Evolutionary conservation across 2,113 vertebrate species (phyloP), one percentile per base, ranked within the genome.

Genomic region (Caranx ignobilis): DNA sequence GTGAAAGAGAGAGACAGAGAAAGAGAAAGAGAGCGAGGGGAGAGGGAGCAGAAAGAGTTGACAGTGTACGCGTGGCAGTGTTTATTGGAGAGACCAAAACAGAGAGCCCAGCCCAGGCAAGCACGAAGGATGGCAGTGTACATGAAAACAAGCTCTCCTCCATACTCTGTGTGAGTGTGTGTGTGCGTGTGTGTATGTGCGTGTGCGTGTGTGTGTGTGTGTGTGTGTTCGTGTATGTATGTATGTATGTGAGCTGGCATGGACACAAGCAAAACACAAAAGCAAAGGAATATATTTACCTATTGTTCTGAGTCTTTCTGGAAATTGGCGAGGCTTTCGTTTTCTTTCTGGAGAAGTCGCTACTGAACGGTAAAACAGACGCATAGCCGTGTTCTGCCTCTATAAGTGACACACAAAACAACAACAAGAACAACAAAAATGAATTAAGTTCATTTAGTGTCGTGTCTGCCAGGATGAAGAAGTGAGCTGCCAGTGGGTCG

Each of bases 331-430:
- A 95, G 61, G 96, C 89, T 97, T 98, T 98, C 94, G 96, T 96
- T 96, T 97, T 99, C 96, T 98, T 98, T 94, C 96, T 91, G 95
- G 96, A 94, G 91, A 96, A 97, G 95, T 98, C 97, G 87, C 94
- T 96, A 90, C 96, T 96, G 95, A 96, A 99, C 66, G 97, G 98
- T 94, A 98, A 95, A 92, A 97, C 96, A 81, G 98, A 98, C 66
- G 98, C 98, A 92, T 99, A 99, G 89, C 98, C 97, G 92, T 99
- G 98, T 90, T 99, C 98, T 93, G 98, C 97, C 94, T 98, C 98
- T 99, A 93, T 1, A 13, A 13, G 88, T 75, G 93, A 94, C 92
- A 95, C 93, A 95, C 87, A 89, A 83, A 91, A 89, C 81, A 87
- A 89, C 81, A 87, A 26, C 26, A 26, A 26, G 26, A 26, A 26